Conservation (phyloP, 2,888 invertebrate species). For the Acronicta aceris region DNA sequence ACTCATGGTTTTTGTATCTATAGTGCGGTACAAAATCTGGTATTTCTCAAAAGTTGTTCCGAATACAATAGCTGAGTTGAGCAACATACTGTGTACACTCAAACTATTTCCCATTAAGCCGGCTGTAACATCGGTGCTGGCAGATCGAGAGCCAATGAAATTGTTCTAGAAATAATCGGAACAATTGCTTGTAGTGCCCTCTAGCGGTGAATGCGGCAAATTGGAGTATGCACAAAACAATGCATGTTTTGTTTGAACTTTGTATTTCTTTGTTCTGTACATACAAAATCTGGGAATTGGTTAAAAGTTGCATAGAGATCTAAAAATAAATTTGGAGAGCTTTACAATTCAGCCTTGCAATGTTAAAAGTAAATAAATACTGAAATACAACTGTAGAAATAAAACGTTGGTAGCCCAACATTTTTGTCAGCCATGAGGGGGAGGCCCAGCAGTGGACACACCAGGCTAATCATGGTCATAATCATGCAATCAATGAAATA, state of each 20-base stretch:
- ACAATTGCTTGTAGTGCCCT: conserved; percentile 54
- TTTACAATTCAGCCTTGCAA: background rate
- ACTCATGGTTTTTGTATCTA: conserved; percentile 14
- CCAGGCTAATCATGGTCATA: too few relatives aligned
- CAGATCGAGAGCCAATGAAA: conserved; percentile 61
- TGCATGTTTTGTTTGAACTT: conserved; percentile 34
- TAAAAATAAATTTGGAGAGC: conserved; percentile 14
- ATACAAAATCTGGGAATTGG: conserved; percentile 25
- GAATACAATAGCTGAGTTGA: conserved; percentile 33
- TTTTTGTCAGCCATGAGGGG: too few relatives aligned
- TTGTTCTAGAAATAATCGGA: conserved; percentile 59
- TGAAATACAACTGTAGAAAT: background rate
- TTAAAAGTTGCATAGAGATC: conserved; percentile 16
- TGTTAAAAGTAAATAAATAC: background rate
- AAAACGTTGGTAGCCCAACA: too few relatives aligned
- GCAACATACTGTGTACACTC: conserved; percentile 29
- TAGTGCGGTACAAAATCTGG: background rate
- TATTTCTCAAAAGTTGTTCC: conserved; percentile 35
- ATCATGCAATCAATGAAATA: background rate
- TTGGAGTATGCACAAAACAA: conserved; percentile 44
- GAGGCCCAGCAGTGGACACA: too few relatives aligned
- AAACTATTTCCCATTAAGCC: conserved; percentile 53
- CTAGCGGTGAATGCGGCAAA: conserved; percentile 46
- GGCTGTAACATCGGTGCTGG: conserved; percentile 50
- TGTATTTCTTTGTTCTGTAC: conserved; percentile 29